phyloP scores from a whole-genome alignment of 2,797 vertebrate species.

The Aulostomus chinensis region DNA sequence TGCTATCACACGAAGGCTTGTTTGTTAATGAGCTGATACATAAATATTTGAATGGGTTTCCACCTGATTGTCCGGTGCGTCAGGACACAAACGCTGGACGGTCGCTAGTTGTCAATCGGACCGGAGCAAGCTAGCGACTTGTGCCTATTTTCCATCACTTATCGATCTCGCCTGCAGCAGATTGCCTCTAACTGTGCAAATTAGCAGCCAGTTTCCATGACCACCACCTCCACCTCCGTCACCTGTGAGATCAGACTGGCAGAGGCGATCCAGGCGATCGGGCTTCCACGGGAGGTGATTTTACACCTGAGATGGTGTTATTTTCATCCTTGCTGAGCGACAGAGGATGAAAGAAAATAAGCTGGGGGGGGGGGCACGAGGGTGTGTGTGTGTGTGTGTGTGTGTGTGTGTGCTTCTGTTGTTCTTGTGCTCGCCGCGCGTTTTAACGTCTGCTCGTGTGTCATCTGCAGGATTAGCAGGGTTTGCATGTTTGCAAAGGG shows the following conservation, averaged over 20 bases:
- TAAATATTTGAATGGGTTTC: slow-evolving; percentile 46
- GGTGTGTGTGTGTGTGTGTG: not conserved
- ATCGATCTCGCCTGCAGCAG: slow-evolving; percentile 54
- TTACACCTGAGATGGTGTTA: slow-evolving; percentile 58
- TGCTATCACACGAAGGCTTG: not conserved
- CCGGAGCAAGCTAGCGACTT: too few relatives aligned
- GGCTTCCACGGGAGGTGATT: slow-evolving; percentile 36
- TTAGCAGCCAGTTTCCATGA: slow-evolving; percentile 70
- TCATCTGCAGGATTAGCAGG: too few relatives aligned
- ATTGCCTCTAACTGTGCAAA: slow-evolving; percentile 44
- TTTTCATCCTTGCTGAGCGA: slow-evolving; percentile 34
- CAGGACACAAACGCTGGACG: too few relatives aligned
- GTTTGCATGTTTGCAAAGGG: not conserved
- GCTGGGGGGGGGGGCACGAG: not conserved
- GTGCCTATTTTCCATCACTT: slow-evolving; percentile 25
- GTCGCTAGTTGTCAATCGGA: too few relatives aligned
- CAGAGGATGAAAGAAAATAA: slow-evolving; percentile 25
- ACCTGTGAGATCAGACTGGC: slow-evolving; percentile 55
- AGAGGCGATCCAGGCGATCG: slow-evolving; percentile 43
- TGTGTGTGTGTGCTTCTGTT: not conserved
- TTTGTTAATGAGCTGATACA: not conserved
- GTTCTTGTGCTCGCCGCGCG: too few relatives aligned
- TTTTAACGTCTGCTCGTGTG: too few relatives aligned
- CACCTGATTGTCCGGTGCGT: not conserved
- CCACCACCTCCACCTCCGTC: slow-evolving; percentile 66